A percentile compares a stretch with the other conserved stretches of the same genome.
These are phyloP conservation scores for Rhegmatorhina hoffmannsi DNA, from an alignment of 2,113 vertebrate genomes.

Conservation along the genomic window DNA sequence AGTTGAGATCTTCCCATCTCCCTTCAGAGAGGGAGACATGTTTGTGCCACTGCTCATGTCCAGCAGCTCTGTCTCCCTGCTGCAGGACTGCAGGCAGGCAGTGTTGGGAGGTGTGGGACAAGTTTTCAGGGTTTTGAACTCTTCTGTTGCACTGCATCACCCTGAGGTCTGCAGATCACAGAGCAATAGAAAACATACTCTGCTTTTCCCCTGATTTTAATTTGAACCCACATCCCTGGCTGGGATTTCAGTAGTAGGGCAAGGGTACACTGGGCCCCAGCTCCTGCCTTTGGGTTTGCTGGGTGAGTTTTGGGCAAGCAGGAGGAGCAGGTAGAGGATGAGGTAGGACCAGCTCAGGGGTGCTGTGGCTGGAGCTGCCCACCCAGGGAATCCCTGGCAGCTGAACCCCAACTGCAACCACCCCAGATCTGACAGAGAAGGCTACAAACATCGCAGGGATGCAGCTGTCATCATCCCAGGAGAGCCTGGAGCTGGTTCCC, in stretches of 20 bases:
- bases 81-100: neutral
- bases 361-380: neutral
- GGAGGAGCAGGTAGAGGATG: neutral
- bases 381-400: too few relatives aligned
- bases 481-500: neutral
- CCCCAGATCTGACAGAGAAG: neutral
- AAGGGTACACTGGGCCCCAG: accelerated
- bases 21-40: neutral
- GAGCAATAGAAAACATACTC: neutral
- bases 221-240: neutral
- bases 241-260: accelerated
- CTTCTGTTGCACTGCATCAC: neutral
- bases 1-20: neutral
- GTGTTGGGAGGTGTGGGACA: neutral
- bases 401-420: neutral
- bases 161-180: neutral
- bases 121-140: neutral
- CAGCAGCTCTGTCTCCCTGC: accelerated
- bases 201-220: neutral
- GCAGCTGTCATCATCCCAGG: neutral
- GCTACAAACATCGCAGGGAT: neutral
- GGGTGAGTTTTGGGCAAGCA: neutral
- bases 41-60: neutral
- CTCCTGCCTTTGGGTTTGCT: neutral
- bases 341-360: neutral